These are phyloP conservation scores for Pocillopora grandis DNA, from an alignment of 92 coral and sea anemone species.

Conservation along the genomic window DNA sequence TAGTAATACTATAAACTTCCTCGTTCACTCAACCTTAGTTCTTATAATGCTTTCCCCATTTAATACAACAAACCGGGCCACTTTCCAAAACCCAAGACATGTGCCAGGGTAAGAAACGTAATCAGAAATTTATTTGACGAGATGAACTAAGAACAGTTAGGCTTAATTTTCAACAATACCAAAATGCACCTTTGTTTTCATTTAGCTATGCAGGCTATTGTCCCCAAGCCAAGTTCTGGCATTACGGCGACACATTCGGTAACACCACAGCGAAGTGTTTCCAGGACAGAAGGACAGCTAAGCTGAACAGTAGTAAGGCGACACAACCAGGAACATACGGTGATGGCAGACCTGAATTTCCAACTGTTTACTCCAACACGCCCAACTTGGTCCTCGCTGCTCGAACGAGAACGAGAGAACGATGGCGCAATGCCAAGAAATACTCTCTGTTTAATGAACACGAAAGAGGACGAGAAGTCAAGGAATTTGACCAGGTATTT, in stretches of 20 bases:
- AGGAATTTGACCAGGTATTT: conserved; percentile 67
- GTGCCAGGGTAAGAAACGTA: conserved; percentile 33
- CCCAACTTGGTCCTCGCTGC: conserved; percentile 81
- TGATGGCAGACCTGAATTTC: conserved; percentile 61
- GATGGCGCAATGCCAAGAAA: conserved; percentile 60
- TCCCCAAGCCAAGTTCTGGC: conserved; percentile 70
- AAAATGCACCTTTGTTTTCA: not conserved
- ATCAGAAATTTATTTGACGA: not conserved
- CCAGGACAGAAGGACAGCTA: conserved; percentile 63
- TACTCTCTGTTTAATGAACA: conserved; percentile 64
- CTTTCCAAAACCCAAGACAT: conserved; percentile 20
- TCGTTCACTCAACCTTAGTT: not conserved
- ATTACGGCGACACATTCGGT: conserved; percentile 85
- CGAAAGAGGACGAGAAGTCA: conserved; percentile 69
- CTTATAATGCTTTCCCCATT: conserved; percentile 16
- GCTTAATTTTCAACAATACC: not conserved
- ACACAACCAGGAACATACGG: conserved; percentile 60
- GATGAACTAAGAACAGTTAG: not conserved
- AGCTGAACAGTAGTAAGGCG: conserved; percentile 41
- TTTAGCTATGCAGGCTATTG: conserved; percentile 83
- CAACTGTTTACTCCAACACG: conserved; percentile 67
- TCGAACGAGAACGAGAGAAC: conserved; percentile 61
- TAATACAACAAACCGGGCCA: conserved; percentile 20
- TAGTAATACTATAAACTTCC: not conserved
- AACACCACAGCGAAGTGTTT: conserved; percentile 77